Percentiles rank a stretch among this genome's conserved stretches.
Evolutionary conservation across 1,140 invertebrate species (phyloP).

Genomic region (Aethina tumida): DNA sequence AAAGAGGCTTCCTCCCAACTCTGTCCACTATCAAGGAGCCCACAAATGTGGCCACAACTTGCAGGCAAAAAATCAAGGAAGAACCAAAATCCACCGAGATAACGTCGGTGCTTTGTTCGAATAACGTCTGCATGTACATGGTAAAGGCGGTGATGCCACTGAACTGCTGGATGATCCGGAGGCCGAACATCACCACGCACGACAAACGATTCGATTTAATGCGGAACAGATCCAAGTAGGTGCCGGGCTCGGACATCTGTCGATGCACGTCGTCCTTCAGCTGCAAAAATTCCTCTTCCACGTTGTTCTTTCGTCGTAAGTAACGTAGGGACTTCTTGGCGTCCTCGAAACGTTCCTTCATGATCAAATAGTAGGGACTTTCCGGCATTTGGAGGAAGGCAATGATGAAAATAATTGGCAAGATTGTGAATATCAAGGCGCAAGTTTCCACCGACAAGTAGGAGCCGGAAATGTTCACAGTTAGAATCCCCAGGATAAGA

Average conservation of each 20-base stretch:
- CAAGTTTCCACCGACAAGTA: slow-evolving; percentile 39
- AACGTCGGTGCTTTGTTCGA: slow-evolving; percentile 13
- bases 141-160: slow-evolving; percentile 18
- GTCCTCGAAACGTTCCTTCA: slow-evolving; percentile 56
- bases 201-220: slow-evolving; percentile 19
- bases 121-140: slow-evolving; percentile 21
- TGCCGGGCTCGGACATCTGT: slow-evolving; percentile 25
- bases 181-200: slow-evolving; percentile 10
- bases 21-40: too few species aligned
- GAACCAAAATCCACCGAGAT: too few species aligned
- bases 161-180: slow-evolving; percentile 19
- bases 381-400: slow-evolving; percentile 67
- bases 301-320: slow-evolving; percentile 16
- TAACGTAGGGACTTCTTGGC: slow-evolving; percentile 49
- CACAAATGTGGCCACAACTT: too few species aligned
- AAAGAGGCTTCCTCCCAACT: too few species aligned
- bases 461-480: slow-evolving; percentile 42
- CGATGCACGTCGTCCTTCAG: slow-evolving; percentile 17
- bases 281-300: slow-evolving; percentile 20
- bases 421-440: slow-evolving; percentile 38
- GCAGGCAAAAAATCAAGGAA: too few species aligned
- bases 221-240: slow-evolving; percentile 25
- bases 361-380: slow-evolving; percentile 78
- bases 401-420: slow-evolving; percentile 38
- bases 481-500: slow-evolving; percentile 37